Evolutionary conservation across 2,797 vertebrate genomes (phyloP), one percentile per base, ranked within the genome.

Genomic region (Chloroceryle amazona): DNA sequence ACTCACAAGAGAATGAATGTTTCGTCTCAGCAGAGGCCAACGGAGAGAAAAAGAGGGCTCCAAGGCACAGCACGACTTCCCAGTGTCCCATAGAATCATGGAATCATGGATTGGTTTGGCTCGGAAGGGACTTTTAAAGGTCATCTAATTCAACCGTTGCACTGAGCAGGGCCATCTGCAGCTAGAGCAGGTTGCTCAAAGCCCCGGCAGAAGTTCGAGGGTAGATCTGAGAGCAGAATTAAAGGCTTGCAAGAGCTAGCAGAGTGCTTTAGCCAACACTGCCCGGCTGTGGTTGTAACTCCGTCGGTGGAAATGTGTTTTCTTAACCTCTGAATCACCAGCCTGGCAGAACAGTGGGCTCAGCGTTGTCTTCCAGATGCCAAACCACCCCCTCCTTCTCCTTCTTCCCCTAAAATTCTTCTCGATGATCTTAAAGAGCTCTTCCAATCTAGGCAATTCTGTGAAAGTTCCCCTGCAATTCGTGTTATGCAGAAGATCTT

Each of bases 201-300:
- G 28, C 20, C 14, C n/a, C 10, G 18, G 1, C 5, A 70, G 67
- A 60, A 72, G 35, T 47, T 67, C 62, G 33, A 66, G 26, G 17
- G 29, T 33, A 72, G 47, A 49, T 18, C 21, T 54, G 0, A 0
- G 68, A 37, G 15, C 19, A 67, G 60, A 62, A 65, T 25, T 10
- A 39, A 80, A 68, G 31, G 13, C 1, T 4, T 21, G 29, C 1
- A 31, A 47, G 14, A 29, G 52, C 82, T 28, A 57, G 19, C 17
- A 8, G 5, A 8, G 14, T 0, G 7, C 42, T 67, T 80, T 54
- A n/a, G 60, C 54, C 37, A 67, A 25, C 0, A 0, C 33, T 68
- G 39, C 18, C 35, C 28, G 12, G 23, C 33, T 75, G 78, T 31
- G 44, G 39, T 21, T 87, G 25, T 13, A 60, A 19, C 31, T 49